Base-by-base conservation (phyloP, 2,888 invertebrate species). In the Aethes cnicana region DNA sequence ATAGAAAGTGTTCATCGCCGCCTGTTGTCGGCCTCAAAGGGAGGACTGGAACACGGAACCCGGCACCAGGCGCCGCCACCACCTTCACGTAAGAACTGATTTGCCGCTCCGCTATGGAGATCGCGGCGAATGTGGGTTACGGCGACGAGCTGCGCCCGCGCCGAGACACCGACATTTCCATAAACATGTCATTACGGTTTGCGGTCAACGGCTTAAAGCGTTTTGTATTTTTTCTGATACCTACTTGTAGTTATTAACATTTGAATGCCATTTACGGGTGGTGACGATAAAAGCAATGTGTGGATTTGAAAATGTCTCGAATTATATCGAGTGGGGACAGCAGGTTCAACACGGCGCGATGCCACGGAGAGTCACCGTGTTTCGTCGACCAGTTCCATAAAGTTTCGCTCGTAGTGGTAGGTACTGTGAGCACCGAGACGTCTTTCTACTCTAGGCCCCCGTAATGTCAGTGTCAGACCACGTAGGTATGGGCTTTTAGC, bases 171-270 rank as follows among this genome's bases (percentile, higher is more conserved):
- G 47, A 42, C 49, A 35, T 42, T 49, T 43, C 49, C 49, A 50
- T 50, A 50, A 50, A 50, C 49, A 50, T 36, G 49, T 50, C 36
- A 43, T 50, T 50, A 50, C 43, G 43, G 49, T 50, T 50, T 50
- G 49, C 49, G 49, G 49, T 32, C 36, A 21, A 36, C 41, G 18
- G 35, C 42, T 17, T 20, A 6, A 21, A 26, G 14, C 21, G 49
- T 23, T 30, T 30, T 39, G 35, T 28, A 16, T 26, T 30, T 28
- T 36, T 36, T 35, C 26, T 35, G 36, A 43, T 43, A 36, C 36
- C 49, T 43, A n/a, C 43, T 17, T 50, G 36, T 43, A 50, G 21
- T 50, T 43, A 50, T 50, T 36, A 30, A 21, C 43, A 43, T 43
- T 43, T 43, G 6, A 35, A 36, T n/a, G 9, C 23, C 17, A 21